phyloP scores from a whole-genome alignment of 2,888 invertebrate genomes.

The Agrotis segetum region DNA sequence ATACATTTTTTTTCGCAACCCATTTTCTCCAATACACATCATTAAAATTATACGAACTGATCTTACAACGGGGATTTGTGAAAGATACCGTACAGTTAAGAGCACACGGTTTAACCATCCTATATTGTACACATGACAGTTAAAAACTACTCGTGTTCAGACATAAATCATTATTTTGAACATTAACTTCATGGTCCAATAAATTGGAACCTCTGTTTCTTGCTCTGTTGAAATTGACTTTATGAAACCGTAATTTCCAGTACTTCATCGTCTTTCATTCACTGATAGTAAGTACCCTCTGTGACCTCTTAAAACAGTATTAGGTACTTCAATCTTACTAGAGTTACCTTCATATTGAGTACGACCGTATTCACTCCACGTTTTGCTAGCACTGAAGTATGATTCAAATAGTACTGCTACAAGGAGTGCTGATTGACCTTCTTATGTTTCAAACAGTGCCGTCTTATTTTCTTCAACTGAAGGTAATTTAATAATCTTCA shows the following conservation, averaged over 20 bases:
- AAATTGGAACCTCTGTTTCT: conserved; percentile 9
- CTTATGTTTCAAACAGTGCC: too few relatives aligned
- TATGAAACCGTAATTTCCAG: not conserved
- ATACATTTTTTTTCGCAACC: too few relatives aligned
- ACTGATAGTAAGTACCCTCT: too few relatives aligned
- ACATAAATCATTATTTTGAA: conserved; percentile 15
- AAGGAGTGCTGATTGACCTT: too few relatives aligned
- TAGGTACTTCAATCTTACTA: too few relatives aligned
- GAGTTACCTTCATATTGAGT: too few relatives aligned
- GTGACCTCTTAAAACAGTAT: too few relatives aligned
- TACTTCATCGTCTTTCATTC: not conserved
- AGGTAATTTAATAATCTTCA: too few relatives aligned
- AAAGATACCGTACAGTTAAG: conserved; percentile 1
- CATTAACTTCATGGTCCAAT: conserved; percentile 38
- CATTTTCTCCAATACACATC: conserved; percentile 1
- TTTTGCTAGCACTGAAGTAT: too few relatives aligned
- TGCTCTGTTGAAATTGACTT: conserved; percentile 16
- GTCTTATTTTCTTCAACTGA: too few relatives aligned
- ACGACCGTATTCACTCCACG: too few relatives aligned
- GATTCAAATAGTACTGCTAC: too few relatives aligned
- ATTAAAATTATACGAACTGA: not conserved
- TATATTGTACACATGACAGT: conserved; percentile 4
- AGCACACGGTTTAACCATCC: not conserved
- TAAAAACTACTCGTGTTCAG: conserved; percentile 5
- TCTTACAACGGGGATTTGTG: not conserved